Evolutionary conservation across 1,140 invertebrate species (phyloP).

Genomic region (Zaprionus tsacasi): DNA sequence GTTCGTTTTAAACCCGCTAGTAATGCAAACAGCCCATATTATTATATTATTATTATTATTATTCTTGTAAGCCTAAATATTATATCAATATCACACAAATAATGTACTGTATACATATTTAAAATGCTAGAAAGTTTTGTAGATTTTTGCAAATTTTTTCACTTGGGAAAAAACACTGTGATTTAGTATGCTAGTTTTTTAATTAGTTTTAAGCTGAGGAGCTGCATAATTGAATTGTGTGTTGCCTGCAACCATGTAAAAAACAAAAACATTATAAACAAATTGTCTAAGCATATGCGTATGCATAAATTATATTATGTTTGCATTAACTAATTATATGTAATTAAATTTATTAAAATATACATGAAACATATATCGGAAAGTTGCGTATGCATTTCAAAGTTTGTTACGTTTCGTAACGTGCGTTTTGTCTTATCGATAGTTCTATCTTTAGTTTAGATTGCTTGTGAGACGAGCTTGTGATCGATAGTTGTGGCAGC

Average conservation of each 20-base stretch:
- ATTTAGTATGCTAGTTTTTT: conserved; percentile 84
- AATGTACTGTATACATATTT: conserved; percentile 43
- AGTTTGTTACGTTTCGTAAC: neutral
- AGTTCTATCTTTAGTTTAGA: neutral
- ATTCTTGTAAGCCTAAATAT: conserved; percentile 13
- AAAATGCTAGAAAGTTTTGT: conserved; percentile 66
- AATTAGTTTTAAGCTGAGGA: conserved; percentile 73
- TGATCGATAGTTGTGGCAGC: neutral
- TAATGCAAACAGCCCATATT: conserved; percentile 38
- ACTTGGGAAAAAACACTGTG: conserved; percentile 83
- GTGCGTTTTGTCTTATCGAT: neutral
- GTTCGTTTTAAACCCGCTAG: conserved; percentile 63
- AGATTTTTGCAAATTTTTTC: conserved; percentile 80
- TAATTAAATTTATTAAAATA: conserved; percentile 78
- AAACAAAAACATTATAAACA: conserved; percentile 12
- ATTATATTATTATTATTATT: conserved; percentile 29
- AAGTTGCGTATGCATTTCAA: neutral
- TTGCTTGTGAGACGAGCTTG: neutral
- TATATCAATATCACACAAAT: conserved; percentile 31
- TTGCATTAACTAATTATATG: conserved; percentile 75
- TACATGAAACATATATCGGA: conserved; percentile 50
- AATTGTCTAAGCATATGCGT: conserved; percentile 55
- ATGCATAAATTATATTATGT: conserved; percentile 65
- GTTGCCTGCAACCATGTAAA: conserved; percentile 32
- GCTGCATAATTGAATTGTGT: conserved; percentile 38